phyloP scores from a whole-genome alignment of 2,113 vertebrate species.

The Laterallus jamaicensis region DNA sequence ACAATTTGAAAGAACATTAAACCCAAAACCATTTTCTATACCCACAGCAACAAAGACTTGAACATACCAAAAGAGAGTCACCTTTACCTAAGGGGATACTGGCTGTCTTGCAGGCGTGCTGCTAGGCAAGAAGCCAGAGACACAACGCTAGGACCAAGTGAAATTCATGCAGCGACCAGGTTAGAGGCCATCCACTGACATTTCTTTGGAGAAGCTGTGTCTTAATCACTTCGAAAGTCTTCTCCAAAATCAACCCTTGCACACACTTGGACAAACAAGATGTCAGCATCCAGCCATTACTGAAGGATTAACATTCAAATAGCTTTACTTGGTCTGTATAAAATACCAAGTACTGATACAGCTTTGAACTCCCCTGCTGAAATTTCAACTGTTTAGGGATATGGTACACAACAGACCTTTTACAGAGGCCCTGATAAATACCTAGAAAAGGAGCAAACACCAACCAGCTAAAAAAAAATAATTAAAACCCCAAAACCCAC shows the following conservation, averaged over 20 bases:
- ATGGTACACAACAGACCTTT: neutral
- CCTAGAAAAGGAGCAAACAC: neutral
- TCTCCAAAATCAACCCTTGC: neutral
- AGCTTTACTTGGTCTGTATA: neutral
- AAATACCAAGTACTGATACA: neutral
- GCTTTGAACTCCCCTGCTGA: neutral
- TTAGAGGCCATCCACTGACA: neutral
- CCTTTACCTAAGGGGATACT: neutral
- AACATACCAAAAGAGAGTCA: fast-evolving
- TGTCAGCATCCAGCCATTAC: neutral
- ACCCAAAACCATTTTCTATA: neutral
- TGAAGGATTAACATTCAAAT: neutral
- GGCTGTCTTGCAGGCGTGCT: neutral
- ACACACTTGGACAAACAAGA: neutral
- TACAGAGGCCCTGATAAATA: neutral
- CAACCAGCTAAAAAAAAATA: neutral
- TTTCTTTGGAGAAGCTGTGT: neutral
- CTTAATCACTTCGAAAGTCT: neutral
- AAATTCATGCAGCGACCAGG: neutral
- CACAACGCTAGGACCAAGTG: neutral
- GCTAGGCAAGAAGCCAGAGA: neutral
- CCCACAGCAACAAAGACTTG: fast-evolving
- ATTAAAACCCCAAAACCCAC: no score
- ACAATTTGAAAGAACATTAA: neutral
- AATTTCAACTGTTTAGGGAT: neutral